Percentiles rank a stretch among this genome's conserved stretches.
phyloP scores from a whole-genome alignment of 1,140 invertebrate genomes.

The Pentalonia nigronervosa region DNA sequence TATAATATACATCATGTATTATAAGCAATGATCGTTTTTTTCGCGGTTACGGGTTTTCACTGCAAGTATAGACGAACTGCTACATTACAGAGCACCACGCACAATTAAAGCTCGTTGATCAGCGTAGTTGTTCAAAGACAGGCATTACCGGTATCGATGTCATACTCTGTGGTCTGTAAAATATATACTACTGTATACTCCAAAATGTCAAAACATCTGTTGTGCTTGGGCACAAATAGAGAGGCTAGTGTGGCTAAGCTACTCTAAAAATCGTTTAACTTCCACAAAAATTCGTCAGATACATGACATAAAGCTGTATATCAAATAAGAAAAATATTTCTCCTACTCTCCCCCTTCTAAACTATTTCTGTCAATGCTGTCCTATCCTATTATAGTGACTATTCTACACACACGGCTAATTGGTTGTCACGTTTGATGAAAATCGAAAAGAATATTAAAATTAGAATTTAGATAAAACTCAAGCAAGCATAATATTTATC shows the following conservation, averaged over 20 bases:
- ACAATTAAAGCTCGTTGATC: neutral
- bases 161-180: neutral
- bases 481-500: neutral
- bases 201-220: neutral
- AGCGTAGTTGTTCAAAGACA: neutral
- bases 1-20: neutral
- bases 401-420: neutral
- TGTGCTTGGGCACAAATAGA: neutral
- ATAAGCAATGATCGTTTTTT: neutral
- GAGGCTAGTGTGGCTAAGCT: neutral
- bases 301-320: neutral
- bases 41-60: neutral
- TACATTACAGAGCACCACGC: neutral
- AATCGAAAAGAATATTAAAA: neutral
- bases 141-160: neutral
- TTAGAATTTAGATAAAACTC: neutral
- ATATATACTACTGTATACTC: neutral
- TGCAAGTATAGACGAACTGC: neutral
- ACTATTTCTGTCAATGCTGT: neutral
- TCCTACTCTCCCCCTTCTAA: neutral
- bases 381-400: neutral
- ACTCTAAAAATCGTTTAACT: neutral
- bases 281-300: neutral
- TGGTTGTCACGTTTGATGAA: neutral
- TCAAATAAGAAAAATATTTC: neutral